A percentile compares a stretch with the other conserved stretches of the same genome.
phyloP scores from a whole-genome alignment of 1,140 invertebrate species.

The Uloborus diversus region DNA sequence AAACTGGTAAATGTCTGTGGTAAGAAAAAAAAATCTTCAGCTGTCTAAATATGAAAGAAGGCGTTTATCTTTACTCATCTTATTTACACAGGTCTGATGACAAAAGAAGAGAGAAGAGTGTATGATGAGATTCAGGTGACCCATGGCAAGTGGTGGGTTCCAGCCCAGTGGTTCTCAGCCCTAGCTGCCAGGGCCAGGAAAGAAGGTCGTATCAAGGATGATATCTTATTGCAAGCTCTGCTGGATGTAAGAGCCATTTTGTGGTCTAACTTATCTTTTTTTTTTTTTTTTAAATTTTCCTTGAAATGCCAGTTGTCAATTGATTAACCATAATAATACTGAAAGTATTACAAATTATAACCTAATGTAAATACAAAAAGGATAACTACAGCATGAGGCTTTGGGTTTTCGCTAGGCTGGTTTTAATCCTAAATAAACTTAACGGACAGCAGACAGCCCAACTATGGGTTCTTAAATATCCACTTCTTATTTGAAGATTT shows the following conservation, averaged over 20 bases:
- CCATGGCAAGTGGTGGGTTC: conserved; percentile 95
- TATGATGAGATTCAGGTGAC: conserved; percentile 88
- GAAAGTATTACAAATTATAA: too few species aligned
- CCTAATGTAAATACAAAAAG: background rate
- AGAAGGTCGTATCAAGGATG: conserved; percentile 90
- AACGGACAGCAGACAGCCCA: too few species aligned
- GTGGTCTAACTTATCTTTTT: background rate
- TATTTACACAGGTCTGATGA: conserved; percentile 75
- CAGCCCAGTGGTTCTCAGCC: conserved; percentile 88
- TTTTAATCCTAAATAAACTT: too few species aligned
- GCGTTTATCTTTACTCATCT: background rate
- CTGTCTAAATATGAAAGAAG: too few species aligned
- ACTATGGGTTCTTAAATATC: too few species aligned
- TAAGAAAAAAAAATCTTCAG: too few species aligned
- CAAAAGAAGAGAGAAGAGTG: conserved; percentile 88
- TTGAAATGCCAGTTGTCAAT: background rate
- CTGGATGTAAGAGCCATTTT: conserved; percentile 56
- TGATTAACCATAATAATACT: too few species aligned
- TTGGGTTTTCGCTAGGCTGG: too few species aligned
- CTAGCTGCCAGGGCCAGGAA: conserved; percentile 85
- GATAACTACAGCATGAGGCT: too few species aligned
- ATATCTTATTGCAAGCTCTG: conserved; percentile 70
- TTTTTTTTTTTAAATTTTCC: background rate
- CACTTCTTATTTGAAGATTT: too few species aligned
- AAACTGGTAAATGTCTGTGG: too few species aligned